Percentiles rank a stretch among this genome's conserved stretches.
Conservation (phyloP, 2,888 invertebrate species). For the Lamellibrachia satsuma region DNA sequence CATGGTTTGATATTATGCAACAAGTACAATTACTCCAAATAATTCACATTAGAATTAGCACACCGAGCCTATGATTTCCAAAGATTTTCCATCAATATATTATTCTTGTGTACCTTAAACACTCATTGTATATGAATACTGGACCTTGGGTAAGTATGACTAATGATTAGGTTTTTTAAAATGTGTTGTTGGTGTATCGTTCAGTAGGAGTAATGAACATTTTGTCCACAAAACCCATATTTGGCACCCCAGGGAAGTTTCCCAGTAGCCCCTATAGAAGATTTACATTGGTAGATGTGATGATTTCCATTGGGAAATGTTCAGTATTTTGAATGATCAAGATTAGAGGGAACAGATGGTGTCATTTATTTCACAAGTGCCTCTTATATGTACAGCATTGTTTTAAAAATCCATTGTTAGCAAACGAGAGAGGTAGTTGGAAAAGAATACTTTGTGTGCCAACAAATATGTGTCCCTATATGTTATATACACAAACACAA, state of each 20-base stretch:
- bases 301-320: background rate
- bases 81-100: background rate
- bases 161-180: background rate
- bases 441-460: no score
- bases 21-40: no score
- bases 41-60: no score
- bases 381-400: no score
- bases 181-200: background rate
- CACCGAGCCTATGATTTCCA: background rate
- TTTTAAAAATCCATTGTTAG: no score
- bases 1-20: no score
- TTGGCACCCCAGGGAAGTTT: background rate
- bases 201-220: background rate
- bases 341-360: background rate
- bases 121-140: background rate
- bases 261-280: background rate
- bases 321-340: background rate
- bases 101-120: no score
- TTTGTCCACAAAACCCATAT: background rate
- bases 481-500: no score
- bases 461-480: no score
- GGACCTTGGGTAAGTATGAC: no score
- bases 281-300: background rate
- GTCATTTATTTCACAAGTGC: no score
- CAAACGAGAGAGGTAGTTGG: no score